These are phyloP conservation scores for Cryptophagus acutangulus DNA, from an alignment of 2,888 invertebrate species.

Conservation along the genomic window DNA sequence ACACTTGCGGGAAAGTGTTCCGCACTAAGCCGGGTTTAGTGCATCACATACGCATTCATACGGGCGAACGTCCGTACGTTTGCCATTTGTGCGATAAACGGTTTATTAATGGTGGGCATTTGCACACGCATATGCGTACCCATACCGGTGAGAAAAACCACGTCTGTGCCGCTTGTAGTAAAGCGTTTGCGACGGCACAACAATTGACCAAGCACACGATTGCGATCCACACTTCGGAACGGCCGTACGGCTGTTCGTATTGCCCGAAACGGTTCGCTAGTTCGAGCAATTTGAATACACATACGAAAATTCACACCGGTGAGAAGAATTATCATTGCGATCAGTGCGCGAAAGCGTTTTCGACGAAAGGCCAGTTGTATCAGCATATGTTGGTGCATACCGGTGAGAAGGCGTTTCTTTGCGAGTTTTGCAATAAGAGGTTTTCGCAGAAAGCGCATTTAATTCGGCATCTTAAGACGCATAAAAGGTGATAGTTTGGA, in stretches of 20 bases:
- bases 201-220: conserved; percentile 48
- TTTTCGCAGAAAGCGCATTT: conserved; percentile 48
- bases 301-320: conserved; percentile 46
- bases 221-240: conserved; percentile 45
- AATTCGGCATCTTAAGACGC: conserved; percentile 44
- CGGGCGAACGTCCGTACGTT: conserved; percentile 46
- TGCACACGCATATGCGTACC: conserved; percentile 48
- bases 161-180: conserved; percentile 45
- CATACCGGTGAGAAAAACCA: conserved; percentile 49
- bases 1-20: conserved; percentile 47
- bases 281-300: conserved; percentile 46
- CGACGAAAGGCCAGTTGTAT: conserved; percentile 46
- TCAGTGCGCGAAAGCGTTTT: conserved; percentile 46
- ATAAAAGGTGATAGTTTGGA: conserved; percentile 31
- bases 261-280: conserved; percentile 47
- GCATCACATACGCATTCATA: conserved; percentile 48
- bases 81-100: conserved; percentile 47
- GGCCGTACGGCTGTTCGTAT: conserved; percentile 46
- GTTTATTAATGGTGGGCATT: conserved; percentile 47
- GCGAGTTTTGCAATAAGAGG: conserved; percentile 46
- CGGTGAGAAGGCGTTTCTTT: conserved; percentile 46
- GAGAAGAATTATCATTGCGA: conserved; percentile 48
- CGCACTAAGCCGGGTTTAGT: conserved; percentile 44
- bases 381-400: conserved; percentile 48
- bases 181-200: conserved; percentile 48